A percentile compares a stretch with the other conserved stretches of the same genome.
These are phyloP conservation scores for Serilophus lunatus DNA, from an alignment of 2,113 vertebrate genomes.

Conservation along the genomic window DNA sequence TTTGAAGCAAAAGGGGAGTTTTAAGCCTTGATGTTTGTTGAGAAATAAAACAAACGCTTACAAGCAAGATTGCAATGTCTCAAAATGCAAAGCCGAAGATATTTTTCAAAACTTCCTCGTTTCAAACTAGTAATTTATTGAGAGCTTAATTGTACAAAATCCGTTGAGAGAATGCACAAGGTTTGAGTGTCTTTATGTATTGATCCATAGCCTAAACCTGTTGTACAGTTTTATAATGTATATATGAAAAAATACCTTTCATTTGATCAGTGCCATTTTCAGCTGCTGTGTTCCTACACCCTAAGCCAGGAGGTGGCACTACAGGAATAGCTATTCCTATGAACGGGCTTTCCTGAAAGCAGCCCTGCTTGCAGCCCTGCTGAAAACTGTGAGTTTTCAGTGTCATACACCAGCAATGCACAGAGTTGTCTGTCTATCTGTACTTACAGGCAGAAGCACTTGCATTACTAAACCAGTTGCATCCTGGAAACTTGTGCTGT, in stretches of 20 bases:
- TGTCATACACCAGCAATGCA: not conserved
- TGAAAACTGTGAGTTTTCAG: too few species aligned
- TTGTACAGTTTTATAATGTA: not conserved
- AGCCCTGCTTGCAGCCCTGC: too few species aligned
- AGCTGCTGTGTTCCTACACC: not conserved
- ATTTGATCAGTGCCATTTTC: not conserved
- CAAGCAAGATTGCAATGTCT: not conserved
- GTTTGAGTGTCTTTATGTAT: not conserved
- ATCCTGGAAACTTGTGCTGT: not conserved
- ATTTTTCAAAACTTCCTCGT: not conserved
- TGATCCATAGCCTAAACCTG: not conserved
- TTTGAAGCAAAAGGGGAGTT: not conserved
- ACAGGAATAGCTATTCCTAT: not conserved
- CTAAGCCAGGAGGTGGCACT: slow-evolving; percentile 35
- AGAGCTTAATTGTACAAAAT: not conserved
- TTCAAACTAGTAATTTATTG: not conserved
- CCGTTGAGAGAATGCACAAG: not conserved
- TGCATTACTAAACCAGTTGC: not conserved
- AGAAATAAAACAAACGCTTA: not conserved
- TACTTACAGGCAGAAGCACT: not conserved
- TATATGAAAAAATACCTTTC: fast-evolving
- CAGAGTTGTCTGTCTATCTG: not conserved
- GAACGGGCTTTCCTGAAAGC: not conserved
- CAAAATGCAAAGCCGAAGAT: fast-evolving
- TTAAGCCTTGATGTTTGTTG: not conserved